A percentile compares a stretch with the other conserved stretches of the same genome.
These are phyloP conservation scores for Drosophila quasianomalipes DNA, from an alignment of 2,888 invertebrate species.

Conservation along the genomic window DNA sequence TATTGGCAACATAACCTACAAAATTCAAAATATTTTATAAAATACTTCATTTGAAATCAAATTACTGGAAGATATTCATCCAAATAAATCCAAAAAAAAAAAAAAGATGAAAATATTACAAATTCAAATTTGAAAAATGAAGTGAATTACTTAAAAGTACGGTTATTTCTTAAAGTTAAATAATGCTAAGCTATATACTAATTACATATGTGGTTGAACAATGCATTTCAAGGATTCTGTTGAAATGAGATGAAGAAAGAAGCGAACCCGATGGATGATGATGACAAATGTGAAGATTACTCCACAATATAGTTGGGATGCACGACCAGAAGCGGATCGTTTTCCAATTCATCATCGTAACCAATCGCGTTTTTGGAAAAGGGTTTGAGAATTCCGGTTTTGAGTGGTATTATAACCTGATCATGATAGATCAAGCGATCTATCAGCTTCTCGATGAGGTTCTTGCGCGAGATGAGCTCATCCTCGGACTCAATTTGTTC, in stretches of 20 bases:
- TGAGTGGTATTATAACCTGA: conserved; percentile 85
- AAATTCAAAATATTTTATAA: conserved; percentile 3
- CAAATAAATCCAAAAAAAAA: conserved; percentile 2
- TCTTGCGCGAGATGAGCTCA: conserved; percentile 94
- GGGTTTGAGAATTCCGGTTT: conserved; percentile 79
- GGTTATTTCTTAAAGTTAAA: conserved; percentile 8
- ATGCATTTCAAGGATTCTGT: conserved; percentile 2
- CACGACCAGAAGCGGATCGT: conserved; percentile 93
- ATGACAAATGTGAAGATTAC: conserved; percentile 55
- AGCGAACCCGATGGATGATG: neutral
- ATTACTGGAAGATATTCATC: neutral
- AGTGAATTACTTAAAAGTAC: neutral
- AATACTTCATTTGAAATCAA: neutral
- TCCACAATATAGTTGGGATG: conserved; percentile 98
- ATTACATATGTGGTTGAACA: conserved; percentile 15
- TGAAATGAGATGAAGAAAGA: conserved; percentile 21
- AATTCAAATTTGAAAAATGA: neutral
- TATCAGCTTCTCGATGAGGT: conserved; percentile 96
- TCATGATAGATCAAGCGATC: conserved; percentile 93
- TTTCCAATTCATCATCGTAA: conserved; percentile 64
- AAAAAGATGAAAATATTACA: neutral
- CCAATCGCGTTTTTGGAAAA: conserved; percentile 25
- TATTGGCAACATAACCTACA: conserved; percentile 15
- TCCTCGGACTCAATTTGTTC: conserved; percentile 96
- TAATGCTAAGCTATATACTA: conserved; percentile 5